Base-by-base conservation (phyloP, 2,888 invertebrate species). In the Eumacrocentrus americanus region DNA sequence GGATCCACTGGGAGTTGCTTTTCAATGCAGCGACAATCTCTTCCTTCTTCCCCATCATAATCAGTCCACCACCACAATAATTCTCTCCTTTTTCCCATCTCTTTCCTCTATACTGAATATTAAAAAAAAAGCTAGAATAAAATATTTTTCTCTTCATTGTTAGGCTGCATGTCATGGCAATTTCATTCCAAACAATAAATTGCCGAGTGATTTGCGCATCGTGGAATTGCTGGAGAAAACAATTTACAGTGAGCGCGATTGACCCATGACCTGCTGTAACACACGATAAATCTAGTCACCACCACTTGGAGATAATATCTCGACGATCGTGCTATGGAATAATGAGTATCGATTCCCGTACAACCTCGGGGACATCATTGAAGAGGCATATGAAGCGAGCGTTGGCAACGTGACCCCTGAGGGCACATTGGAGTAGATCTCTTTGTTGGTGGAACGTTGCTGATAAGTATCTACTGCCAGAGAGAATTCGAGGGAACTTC, bases 231-330 rank as follows among this genome's bases (percentile, higher is more conserved):
- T 18, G 29, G 5, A 34, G 50, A 20, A 29, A 53, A 34, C 54
- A 48, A 54, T 59, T 59, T 34, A 38, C 47, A 11, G 25, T 23
- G 59, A 54, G 42, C 53, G 53, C 42, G 44, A 59, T 53, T 59
- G 52, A 59, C 59, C 47, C 25, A 34, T 53, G 59, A 52, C 59
- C 53, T 38, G 46, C 23, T 20, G 52, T 29, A 42, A 16, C 42
- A 50, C 50, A 34, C 52, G 52, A 52, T 52, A 38, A 52, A 52
- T 52, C 23, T 34, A 54, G 40, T 25, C 38, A 52, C 25, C 9
- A 16, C 9, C 16, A 22, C 14, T 16, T 23, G 7, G 9, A 54
- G 54, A 54, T 54, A 35, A 44, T 44, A 54, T 47, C 55, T 37
- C 20, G 23, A 18, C 9, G 22, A 50, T 58, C 50, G 42, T 56